Percentiles rank a stretch among this genome's conserved stretches.
Conservation (phyloP, 2,888 invertebrate species). For the Hirtodrosophila alboralis region DNA sequence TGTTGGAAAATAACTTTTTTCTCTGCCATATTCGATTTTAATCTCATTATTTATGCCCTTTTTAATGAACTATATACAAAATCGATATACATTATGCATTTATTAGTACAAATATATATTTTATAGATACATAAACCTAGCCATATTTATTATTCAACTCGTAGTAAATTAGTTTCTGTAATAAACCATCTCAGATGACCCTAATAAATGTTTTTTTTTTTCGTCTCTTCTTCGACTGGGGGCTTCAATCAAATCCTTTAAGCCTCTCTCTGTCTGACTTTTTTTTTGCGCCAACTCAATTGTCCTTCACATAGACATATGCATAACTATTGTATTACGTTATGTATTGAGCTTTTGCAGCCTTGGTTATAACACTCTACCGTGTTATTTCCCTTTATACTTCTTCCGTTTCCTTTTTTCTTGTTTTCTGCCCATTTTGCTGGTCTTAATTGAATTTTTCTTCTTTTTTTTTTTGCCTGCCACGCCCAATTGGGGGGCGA, state of each 20-base stretch:
- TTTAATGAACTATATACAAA: no score
- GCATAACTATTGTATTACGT: slow-evolving; percentile 7
- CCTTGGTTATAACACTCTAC: no score
- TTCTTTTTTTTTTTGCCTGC: slow-evolving; percentile 12
- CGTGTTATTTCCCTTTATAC: neutral
- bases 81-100: no score
- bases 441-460: slow-evolving; percentile 41
- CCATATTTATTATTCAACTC: no score
- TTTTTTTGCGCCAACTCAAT: neutral
- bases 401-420: neutral
- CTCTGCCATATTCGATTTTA: no score
- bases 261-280: slow-evolving; percentile 12
- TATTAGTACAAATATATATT: no score
- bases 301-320: slow-evolving; percentile 1
- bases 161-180: no score
- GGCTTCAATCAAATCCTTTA: neutral
- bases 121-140: no score
- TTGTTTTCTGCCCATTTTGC: slow-evolving; percentile 12
- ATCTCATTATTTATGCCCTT: no score
- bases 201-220: neutral
- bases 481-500: neutral
- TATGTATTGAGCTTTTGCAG: neutral
- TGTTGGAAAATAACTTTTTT: no score
- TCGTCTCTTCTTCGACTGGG: neutral
- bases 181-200: no score